Conservation (phyloP, 1,140 invertebrate genomes). For the Drosophila rhopaloa region DNA sequence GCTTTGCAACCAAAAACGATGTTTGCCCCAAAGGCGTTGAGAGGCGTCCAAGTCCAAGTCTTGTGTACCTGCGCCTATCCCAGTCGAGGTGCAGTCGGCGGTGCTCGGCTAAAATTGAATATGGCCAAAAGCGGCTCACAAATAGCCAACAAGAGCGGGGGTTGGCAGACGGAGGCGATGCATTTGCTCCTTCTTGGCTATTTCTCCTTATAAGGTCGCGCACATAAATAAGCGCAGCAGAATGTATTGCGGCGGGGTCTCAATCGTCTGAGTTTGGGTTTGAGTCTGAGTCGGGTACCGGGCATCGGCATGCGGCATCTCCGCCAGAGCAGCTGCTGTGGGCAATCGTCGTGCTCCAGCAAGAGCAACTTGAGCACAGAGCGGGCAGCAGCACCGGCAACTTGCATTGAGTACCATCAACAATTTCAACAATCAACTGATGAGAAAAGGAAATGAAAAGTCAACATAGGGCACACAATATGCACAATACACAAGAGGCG, state of each 20-base stretch:
- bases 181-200: constrained; percentile 59
- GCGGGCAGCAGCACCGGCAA: constrained; percentile 12
- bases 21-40: constrained; percentile 40
- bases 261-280: constrained; percentile 13
- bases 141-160: constrained; percentile 22
- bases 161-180: constrained; percentile 20
- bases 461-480: constrained; percentile 76
- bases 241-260: constrained; percentile 53
- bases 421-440: constrained; percentile 80
- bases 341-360: constrained; percentile 42
- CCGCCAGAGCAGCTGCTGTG: constrained; percentile 50
- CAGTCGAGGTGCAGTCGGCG: constrained; percentile 8
- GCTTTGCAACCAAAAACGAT: constrained; percentile 66
- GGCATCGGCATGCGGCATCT: constrained; percentile 38
- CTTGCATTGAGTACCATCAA: constrained; percentile 59
- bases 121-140: constrained; percentile 68
- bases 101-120: constrained; percentile 53
- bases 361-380: constrained; percentile 6
- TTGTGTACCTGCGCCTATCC: constrained; percentile 40
- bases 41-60: constrained; percentile 17
- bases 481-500: constrained; percentile 33
- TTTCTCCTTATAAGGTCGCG: constrained; percentile 77
- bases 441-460: constrained; percentile 82
- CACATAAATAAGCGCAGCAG: constrained; percentile 74
- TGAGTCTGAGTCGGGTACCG: constrained; percentile 1